Evolutionary conservation across 1,140 invertebrate species (phyloP), one percentile per base, ranked within the genome.

Genomic region (Saccostrea glomerata): DNA sequence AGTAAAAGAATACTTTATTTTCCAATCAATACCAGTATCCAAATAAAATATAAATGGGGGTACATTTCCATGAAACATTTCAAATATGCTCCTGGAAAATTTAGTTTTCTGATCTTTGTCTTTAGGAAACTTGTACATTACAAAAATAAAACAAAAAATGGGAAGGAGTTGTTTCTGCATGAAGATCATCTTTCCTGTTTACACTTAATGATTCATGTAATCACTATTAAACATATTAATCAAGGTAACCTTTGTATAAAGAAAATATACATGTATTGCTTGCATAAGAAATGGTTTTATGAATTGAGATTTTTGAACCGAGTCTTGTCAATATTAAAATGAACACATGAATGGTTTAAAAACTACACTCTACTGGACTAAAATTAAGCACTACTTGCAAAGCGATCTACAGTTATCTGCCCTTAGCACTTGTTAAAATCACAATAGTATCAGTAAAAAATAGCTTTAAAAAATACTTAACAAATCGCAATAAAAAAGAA

Each of bases 301-400:
- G n/a, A 20, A 36, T 25, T 36, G 25, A 77, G 70, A 77, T 77
- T 77, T 17, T 77, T 77, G 30, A 25, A 30, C 70, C 15, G 25
- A 36, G 70, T 15, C 25, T 36, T 77, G 13, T 30, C 25, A 23
- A 30, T 13, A 63, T 63, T 63, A 30, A 25, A 77, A 36, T 77
- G 70, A 77, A 77, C 70, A 77, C 70, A 77, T 77, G 25, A 25
- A 77, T 77, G 70, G 70, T 77, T 77, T 77, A 15, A 63, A 63
- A 36, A n/a, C 58, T 63, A 63, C 15, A 63, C 17, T 20, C 58
- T 63, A 63, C 58, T 63, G 17, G 17, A 20, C n/a, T 63, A 63
- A 63, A 63, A 63, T 20, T 63, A 63, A 63, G 58, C 58, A 63
- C 15, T 20, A 63, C 58, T 20, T 63, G n/a, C 58, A 20, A 60